Evolutionary conservation across 2,797 vertebrate species (phyloP).

Genomic region (Heteromormyrus szaboi): DNA sequence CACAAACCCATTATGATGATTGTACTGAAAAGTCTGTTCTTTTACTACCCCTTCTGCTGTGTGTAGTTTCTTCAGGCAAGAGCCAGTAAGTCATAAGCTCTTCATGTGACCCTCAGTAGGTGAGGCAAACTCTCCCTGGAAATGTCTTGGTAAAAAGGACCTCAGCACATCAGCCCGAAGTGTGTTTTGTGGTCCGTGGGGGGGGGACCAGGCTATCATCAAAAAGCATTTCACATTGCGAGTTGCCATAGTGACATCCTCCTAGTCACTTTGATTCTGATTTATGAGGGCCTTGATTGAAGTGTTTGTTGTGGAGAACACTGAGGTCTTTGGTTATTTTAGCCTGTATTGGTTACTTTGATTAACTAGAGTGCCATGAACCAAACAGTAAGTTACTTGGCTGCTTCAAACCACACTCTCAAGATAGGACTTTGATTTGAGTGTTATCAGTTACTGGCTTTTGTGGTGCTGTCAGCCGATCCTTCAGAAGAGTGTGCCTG

Average conservation of each 20-base stretch:
- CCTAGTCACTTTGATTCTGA: background rate
- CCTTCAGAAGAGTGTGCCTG: background rate
- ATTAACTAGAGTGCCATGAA: background rate
- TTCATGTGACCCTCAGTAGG: background rate
- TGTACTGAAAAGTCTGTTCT: background rate
- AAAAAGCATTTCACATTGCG: background rate
- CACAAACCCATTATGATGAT: background rate
- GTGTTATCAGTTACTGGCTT: background rate
- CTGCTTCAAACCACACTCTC: background rate
- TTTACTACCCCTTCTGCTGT: background rate
- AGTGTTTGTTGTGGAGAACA: background rate
- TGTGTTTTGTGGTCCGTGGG: background rate
- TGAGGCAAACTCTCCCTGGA: background rate
- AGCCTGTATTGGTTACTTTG: background rate
- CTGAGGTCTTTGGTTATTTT: background rate
- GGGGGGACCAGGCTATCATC: background rate
- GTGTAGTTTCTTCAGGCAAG: background rate
- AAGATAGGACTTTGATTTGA: background rate
- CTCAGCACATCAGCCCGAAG: background rate
- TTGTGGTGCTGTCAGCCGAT: background rate
- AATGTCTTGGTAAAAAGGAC: background rate
- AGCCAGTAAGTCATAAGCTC: background rate
- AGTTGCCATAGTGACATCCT: conserved; percentile 5
- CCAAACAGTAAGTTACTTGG: background rate
- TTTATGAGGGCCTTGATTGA: background rate